These are phyloP conservation scores for Fragum fragum DNA, from an alignment of 2,888 invertebrate genomes.

Conservation along the genomic window DNA sequence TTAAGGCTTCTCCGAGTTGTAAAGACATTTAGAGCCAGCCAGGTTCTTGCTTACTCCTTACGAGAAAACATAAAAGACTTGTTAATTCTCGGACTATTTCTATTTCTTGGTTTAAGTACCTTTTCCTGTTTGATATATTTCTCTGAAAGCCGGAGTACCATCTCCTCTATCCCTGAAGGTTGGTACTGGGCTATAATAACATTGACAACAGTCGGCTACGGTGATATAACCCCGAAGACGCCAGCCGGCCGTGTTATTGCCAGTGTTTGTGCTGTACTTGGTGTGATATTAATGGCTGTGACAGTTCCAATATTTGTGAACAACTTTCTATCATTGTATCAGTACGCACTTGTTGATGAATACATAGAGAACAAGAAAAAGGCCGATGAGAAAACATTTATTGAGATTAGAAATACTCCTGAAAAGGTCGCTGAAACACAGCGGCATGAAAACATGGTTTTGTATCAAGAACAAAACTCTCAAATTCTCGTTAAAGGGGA, in stretches of 20 bases:
- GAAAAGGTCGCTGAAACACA: not conserved
- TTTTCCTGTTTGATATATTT: slow-evolving; percentile 63
- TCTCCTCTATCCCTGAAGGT: slow-evolving; percentile 56
- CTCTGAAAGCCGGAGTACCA: slow-evolving; percentile 42
- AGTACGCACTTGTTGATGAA: slow-evolving; percentile 56
- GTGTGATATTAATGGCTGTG: slow-evolving; percentile 63
- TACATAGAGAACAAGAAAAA: not conserved
- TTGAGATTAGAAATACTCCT: not conserved
- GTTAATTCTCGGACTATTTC: slow-evolving; percentile 42
- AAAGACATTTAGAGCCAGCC: slow-evolving; percentile 58
- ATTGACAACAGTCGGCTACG: slow-evolving; percentile 71
- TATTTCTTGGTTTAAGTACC: slow-evolving; percentile 56
- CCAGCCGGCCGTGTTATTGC: slow-evolving; percentile 51
- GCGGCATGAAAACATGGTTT: not conserved
- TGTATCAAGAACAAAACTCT: not conserved
- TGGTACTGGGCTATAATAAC: slow-evolving; percentile 71
- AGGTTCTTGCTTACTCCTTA: slow-evolving; percentile 57
- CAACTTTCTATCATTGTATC: slow-evolving; percentile 66
- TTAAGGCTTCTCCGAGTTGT: slow-evolving; percentile 63
- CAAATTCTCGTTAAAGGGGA: not conserved
- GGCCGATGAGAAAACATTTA: not conserved
- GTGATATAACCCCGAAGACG: slow-evolving; percentile 63
- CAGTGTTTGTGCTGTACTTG: slow-evolving; percentile 52
- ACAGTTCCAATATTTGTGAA: slow-evolving; percentile 69
- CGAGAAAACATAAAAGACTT: slow-evolving; percentile 58